These are phyloP conservation scores for Cepaea nemoralis DNA, from an alignment of 1,140 invertebrate species.

Conservation along the genomic window DNA sequence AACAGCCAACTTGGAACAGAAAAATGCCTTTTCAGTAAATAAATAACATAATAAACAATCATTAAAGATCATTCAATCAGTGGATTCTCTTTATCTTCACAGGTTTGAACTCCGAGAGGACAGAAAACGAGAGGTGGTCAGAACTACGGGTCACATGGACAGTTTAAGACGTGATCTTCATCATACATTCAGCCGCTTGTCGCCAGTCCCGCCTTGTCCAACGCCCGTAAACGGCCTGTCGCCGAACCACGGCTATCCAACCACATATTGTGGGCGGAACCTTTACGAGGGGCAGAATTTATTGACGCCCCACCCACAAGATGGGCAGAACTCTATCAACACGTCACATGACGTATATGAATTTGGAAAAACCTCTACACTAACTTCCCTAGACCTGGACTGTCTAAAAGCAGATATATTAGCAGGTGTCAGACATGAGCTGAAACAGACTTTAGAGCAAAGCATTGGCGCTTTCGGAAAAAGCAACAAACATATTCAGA, in stretches of 20 bases:
- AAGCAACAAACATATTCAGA: not conserved
- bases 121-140: conserved; percentile 71
- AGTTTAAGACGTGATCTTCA: conserved; percentile 74
- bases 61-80: too few species aligned
- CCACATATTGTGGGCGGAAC: conserved; percentile 16
- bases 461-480: not conserved
- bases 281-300: conserved; percentile 18
- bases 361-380: conserved; percentile 8
- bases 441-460: conserved; percentile 57
- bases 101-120: conserved; percentile 71
- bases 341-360: not conserved
- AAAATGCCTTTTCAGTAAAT: too few species aligned
- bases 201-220: conserved; percentile 19
- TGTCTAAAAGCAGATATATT: conserved; percentile 69
- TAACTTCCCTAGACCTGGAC: conserved; percentile 63
- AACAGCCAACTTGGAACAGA: too few species aligned
- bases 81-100: not conserved
- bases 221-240: conserved; percentile 11
- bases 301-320: conserved; percentile 3
- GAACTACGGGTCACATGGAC: conserved; percentile 73
- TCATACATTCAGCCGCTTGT: conserved; percentile 49
- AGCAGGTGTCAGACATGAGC: conserved; percentile 63
- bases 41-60: too few species aligned
- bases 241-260: conserved; percentile 19
- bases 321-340: conserved; percentile 20